Base-by-base conservation (phyloP, 1,140 invertebrate species). In the Leptinotarsa defecta region DNA sequence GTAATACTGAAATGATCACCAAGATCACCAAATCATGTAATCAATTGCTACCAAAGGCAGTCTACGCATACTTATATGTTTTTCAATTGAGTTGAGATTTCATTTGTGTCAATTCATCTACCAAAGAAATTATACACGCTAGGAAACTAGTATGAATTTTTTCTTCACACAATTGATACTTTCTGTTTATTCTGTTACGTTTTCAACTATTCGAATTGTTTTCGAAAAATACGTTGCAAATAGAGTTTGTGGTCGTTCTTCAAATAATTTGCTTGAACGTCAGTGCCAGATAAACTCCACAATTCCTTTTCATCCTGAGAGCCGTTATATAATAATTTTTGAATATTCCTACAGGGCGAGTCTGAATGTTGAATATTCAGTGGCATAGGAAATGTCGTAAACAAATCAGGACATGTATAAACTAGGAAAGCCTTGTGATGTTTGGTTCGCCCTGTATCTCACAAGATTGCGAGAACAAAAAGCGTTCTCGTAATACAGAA, bases 61-160 rank as follows among this genome's bases (percentile, higher is more conserved):
- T 15, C 34, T 43, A 43, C 34, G 34, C 34, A 57, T 17, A 19
- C n/a, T 17, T 17, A 57, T 57, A 57, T 57, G n/a, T 57, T 57
- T 57, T n/a, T 57, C 17, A 57, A 17, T 19, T 43, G 34, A 43
- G 34, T 43, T 43, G 15, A 57, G 52, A 57, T 57, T 57, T 19
- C n/a, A 19, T 57, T 57, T 57, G 52, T 57, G 52, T 57, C n/a
- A 19, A 57, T 57, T 57, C 52, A 57, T 57, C 52, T 57, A 57
- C 52, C 52, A 57, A 57, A 19, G 52, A 19, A 57, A 57, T 19
- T n/a, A 19, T 19, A 19, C 52, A 57, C 15, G n/a, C 52, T 57
- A 15, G 15, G n/a, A 15, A 19, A 17, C 52, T 57, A 57, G 52
- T 57, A 8, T 57, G 52, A 57, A 57, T 57, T 17, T 4, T 17